Evolutionary conservation across 2,888 invertebrate genomes (phyloP), one percentile per base, ranked within the genome.

Genomic region (Mesorhabditis spiculigera): DNA sequence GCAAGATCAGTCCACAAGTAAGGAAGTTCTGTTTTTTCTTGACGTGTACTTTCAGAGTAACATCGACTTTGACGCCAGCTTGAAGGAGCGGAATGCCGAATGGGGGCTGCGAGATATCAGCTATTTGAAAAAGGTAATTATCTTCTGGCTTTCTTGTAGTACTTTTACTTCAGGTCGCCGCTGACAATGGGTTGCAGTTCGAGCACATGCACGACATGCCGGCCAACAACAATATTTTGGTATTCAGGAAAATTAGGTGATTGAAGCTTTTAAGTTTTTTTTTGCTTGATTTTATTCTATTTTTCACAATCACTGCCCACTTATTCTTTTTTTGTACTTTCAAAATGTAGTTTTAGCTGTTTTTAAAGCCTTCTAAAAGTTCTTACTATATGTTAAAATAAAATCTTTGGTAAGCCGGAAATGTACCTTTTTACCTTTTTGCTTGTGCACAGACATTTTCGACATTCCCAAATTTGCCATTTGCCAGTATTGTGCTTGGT

Each of bases 181-280:
- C 88, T 64, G 82, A 89, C 66, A 90, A 91, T 86, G 89, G 89
- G 68, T 87, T 93, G 44, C 85, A 87, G 10, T 87, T 93, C 63
- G 87, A 90, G 73, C 88, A 91, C 74, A 90, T 90, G 61, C 87
- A 91, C 81, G 91, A 92, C 84, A 91, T 94, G 91, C 94, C 94
- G 45, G 90, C 93, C 16, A 94, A 94, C 87, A 95, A 94, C 87
- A 92, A 92, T 85, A 91, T 90, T 74, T 87, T 94, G 43, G 89
- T 93, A 75, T 94, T 93, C n/a, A 28, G 3, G 28, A 28, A 28
- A 28, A 28, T 28, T 28, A 28, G 28, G 28, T 28, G 28, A 28
- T 28, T 28, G 28, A 28, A 28, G 28, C 28, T 28, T 28, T 28
- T 28, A 28, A 28, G n/a, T 28, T 3, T 28, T 28, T 28, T 28